Conservation (phyloP, 2,888 invertebrate genomes). For the Diadromus collaris region DNA sequence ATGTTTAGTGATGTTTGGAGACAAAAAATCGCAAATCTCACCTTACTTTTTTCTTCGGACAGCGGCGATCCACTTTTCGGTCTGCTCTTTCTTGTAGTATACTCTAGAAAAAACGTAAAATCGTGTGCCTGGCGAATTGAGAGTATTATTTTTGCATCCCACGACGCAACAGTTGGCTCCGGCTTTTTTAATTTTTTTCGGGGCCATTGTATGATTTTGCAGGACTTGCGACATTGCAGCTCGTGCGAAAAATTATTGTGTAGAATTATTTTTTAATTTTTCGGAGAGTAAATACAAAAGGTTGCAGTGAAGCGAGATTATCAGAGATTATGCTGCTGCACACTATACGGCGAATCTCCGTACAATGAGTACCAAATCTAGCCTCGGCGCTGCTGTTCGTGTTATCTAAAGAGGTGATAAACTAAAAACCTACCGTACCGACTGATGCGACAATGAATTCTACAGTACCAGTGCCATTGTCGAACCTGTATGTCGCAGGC, state of each 20-base stretch:
- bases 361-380: conserved; percentile 7
- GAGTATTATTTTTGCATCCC: conserved; percentile 10
- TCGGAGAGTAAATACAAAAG: background rate
- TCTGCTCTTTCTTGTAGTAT: conserved; percentile 6
- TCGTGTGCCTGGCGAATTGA: conserved; percentile 6
- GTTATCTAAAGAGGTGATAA: no score
- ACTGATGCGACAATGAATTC: no score
- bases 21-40: background rate
- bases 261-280: no score
- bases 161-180: conserved; percentile 16
- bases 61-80: conserved; percentile 20
- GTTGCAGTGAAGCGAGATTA: background rate
- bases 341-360: background rate
- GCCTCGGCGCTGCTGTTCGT: background rate
- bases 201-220: background rate
- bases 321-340: background rate
- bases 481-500: background rate
- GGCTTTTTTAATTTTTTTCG: background rate
- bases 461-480: background rate
- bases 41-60: conserved; percentile 14
- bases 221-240: background rate
- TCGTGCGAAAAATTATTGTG: no score
- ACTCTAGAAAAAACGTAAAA: conserved; percentile 19
- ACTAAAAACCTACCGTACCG: no score
- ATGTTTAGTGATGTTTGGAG: background rate